Base-by-base conservation (phyloP, 2,113 vertebrate species). In the Coturnix japonica region DNA sequence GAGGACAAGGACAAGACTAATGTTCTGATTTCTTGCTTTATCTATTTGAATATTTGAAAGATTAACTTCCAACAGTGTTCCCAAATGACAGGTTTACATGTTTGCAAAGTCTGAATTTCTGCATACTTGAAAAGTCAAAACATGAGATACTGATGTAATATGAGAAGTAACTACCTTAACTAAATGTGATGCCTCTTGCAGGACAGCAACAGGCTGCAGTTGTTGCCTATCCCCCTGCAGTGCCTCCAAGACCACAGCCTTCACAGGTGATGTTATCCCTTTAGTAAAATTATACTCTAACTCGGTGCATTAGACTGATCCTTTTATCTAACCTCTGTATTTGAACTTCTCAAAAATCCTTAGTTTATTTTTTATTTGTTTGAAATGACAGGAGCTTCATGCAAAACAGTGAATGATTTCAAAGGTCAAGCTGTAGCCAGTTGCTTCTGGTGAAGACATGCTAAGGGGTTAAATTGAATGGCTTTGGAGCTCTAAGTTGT, bases 181-280 rank as follows among this genome's bases (percentile, higher is more conserved):
- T 20, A 79, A 85, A 89, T 10, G 3, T 1, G 13, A 2, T 94
- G 7, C n/a, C 5, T 95, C 64, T 92, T 77, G 30, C 95, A 96
- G 98, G 98, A 90, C 98, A 99, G 57, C 98, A 98, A 65, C 99
- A 98, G 74, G 57, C 98, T 87, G 98, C 98, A 86, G 97, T 97
- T 47, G 98, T 98, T 96, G 97, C 99, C 86, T 99, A 98, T 87
- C 98, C 98, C n/a, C 99, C 99, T 54, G 99, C 99, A 81, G 99
- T 99, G 97, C 99, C 99, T 96, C 99, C 99, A 69, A 97, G 99
- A 94, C 99, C 99, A 71, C 98, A 98, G 78, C 98, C 99, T 82
- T 98, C 99, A 91, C 99, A 99, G 98, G 99, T 99, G 94, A 88
- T 53, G 39, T 11, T 66, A 41, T 43, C 37, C 43, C 33, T 79